These are phyloP conservation scores for Emydura subglobosa DNA, from an alignment of 2,113 vertebrate genomes.

Conservation along the genomic window DNA sequence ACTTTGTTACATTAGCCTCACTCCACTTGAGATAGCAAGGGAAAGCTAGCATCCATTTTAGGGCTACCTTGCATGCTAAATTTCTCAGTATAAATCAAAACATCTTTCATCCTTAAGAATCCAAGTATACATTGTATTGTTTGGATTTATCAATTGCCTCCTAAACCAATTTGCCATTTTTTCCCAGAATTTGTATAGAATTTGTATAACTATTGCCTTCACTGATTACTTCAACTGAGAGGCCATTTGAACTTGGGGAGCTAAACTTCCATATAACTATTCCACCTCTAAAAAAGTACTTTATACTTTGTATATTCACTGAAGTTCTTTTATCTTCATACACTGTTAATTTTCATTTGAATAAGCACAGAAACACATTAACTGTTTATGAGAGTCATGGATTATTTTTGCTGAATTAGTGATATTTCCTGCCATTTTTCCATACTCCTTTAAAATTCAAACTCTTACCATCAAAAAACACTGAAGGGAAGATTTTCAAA, in stretches of 20 bases:
- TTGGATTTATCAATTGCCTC: neutral
- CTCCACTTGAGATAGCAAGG: neutral
- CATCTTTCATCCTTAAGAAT: neutral
- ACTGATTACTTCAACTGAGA: neutral
- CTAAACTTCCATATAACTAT: neutral
- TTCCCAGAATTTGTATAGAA: constrained; percentile 6
- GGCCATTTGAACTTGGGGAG: neutral
- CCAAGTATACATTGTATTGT: neutral
- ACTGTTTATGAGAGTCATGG: neutral
- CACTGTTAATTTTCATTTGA: neutral
- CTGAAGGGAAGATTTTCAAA: neutral
- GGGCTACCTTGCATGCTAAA: neutral
- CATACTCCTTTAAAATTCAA: neutral
- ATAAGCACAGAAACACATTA: neutral
- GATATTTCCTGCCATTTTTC: no score
- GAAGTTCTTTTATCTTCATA: neutral
- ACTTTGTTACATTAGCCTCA: neutral
- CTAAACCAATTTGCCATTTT: neutral
- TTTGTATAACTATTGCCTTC: neutral
- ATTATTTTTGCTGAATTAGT: neutral
- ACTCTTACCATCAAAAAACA: neutral
- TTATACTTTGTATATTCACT: neutral
- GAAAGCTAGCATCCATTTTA: neutral
- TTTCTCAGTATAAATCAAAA: neutral
- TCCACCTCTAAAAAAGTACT: neutral